Evolutionary conservation across 2,888 invertebrate genomes (phyloP).

Genomic region (Dicyrtoma fusca): DNA sequence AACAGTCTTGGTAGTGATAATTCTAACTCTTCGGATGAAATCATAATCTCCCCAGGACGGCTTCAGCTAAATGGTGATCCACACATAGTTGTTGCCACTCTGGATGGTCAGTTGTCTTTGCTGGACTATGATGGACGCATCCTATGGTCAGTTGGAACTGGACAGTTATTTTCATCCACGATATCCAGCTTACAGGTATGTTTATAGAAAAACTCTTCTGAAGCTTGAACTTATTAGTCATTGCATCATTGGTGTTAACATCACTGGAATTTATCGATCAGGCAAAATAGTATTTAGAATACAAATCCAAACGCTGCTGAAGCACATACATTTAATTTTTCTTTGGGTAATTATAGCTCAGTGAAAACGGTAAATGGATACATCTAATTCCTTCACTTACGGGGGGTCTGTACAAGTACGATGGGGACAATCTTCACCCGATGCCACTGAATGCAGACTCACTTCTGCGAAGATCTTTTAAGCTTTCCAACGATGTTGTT

Average conservation of each 20-base stretch:
- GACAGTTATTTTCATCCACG: constrained; percentile 82
- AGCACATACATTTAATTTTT: constrained; percentile 55
- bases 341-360: too few species aligned
- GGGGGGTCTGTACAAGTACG: constrained; percentile 88
- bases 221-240: background rate
- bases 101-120: constrained; percentile 86
- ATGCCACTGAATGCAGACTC: constrained; percentile 81
- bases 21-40: constrained; percentile 22
- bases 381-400: constrained; percentile 90
- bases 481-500: constrained; percentile 81
- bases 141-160: constrained; percentile 79
- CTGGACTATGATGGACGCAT: constrained; percentile 72
- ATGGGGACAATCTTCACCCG: constrained; percentile 83
- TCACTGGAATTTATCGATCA: too few species aligned
- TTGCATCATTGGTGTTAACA: background rate
- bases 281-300: too few species aligned
- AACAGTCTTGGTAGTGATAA: background rate
- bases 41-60: constrained; percentile 8
- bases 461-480: constrained; percentile 78
- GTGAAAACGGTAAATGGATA: constrained; percentile 81
- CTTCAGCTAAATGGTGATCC: constrained; percentile 60
- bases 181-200: constrained; percentile 87
- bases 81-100: constrained; percentile 81
- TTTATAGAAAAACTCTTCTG: too few species aligned
- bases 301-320: too few species aligned